Evolutionary conservation across 2,888 invertebrate genomes (phyloP), one percentile per base, ranked within the genome.

Genomic region (Tridacna crocea): DNA sequence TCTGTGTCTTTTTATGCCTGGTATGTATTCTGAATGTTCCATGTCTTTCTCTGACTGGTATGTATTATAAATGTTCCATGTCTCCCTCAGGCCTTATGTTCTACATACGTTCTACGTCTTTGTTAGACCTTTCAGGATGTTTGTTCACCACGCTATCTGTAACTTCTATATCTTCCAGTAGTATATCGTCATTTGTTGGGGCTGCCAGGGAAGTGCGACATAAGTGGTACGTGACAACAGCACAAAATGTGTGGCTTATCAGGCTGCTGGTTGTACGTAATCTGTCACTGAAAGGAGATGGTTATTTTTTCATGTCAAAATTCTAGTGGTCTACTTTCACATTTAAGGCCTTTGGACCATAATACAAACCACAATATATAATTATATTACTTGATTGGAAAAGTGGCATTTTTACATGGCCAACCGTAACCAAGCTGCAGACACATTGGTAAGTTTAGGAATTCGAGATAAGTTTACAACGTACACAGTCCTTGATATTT

Each of bases 171-270:
- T 26, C 46, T 15, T 15, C 66, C 13, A 66, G 36, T 15, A 46
- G 36, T 6, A 46, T 0, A 19, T 66, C 70, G 19, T 61, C 46
- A 22, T 61, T 47, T 12, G 12, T n/a, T 15, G 60, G 36, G 11
- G 22, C 24, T 15, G 60, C n/a, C 13, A 73, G 73, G 0, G n/a
- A 10, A 22, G n/a, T 19, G 22, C 61, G 36, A 46, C 91, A 91
- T 0, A 90, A 58, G 19, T 87, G 84, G 66, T 90, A 70, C 0
- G 89, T 87, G 1, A 89, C 82, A 0, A 88, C 87, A 0, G 90
- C 88, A 66, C 90, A 88, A 72, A 88, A 85, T 3, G 88, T 88
- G 65, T 92, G 91, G 75, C 91, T 89, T 13, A 91, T 77, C 22
- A 88, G 87, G 80, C 91, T 92, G 66, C 88, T 85, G 4, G 88